A percentile compares a stretch with the other conserved stretches of the same genome.
These are phyloP conservation scores for Dendrolimus punctatus DNA, from an alignment of 1,140 invertebrate genomes.

Conservation along the genomic window DNA sequence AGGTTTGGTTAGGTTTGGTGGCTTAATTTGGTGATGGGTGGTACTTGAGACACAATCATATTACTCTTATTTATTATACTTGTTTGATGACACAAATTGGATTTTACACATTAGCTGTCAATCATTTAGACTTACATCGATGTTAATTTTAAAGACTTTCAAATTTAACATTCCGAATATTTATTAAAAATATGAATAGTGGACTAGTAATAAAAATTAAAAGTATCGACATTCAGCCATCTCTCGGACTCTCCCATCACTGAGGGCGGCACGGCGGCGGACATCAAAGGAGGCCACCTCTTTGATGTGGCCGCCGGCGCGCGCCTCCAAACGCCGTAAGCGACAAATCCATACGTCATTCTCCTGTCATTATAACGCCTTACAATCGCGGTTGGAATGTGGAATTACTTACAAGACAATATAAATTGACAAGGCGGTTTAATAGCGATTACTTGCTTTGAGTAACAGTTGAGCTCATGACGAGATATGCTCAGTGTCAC, in stretches of 20 bases:
- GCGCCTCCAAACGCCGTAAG: conserved; percentile 68
- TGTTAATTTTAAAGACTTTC: too few relatives aligned
- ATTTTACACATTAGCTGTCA: too few relatives aligned
- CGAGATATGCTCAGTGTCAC: conserved; percentile 20
- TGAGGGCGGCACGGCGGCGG: conserved; percentile 51
- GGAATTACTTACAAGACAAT: conserved; percentile 69
- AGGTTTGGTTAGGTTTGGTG: too few relatives aligned
- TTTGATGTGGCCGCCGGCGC: conserved; percentile 69
- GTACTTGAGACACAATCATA: too few relatives aligned
- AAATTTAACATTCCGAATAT: too few relatives aligned
- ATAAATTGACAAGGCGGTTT: conserved; percentile 68
- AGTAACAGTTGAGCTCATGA: too few relatives aligned
- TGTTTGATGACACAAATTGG: too few relatives aligned
- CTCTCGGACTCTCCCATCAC: conserved; percentile 23
- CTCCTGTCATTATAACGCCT: conserved; percentile 69
- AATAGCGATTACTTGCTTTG: conserved; percentile 50
- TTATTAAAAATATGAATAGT: too few relatives aligned
- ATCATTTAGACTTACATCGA: too few relatives aligned
- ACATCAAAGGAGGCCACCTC: conserved; percentile 68
- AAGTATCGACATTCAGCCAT: conserved; percentile 28
- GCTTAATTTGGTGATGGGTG: too few relatives aligned
- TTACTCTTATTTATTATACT: too few relatives aligned
- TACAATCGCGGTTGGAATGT: conserved; percentile 65
- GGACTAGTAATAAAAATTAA: neutral
- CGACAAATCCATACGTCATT: conserved; percentile 71